Base-by-base conservation (phyloP, 2,113 vertebrate genomes). In the Paralichthys olivaceus region DNA sequence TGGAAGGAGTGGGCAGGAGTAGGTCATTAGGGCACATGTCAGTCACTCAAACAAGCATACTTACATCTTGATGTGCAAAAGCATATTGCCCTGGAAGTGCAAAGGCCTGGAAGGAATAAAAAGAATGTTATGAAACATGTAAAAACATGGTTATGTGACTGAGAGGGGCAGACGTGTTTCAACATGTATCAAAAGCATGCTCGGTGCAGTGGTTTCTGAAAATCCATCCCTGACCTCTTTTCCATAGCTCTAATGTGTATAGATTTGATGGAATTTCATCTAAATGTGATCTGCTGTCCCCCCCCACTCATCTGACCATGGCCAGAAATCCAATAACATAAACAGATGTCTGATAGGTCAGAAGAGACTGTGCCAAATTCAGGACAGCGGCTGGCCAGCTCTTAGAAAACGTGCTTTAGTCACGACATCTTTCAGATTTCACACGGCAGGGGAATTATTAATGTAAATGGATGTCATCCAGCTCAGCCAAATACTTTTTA, bases 51-150 rank as follows among this genome's bases (percentile, higher is more conserved):
- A 70, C 40, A 64, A 55, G 47, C 43, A 83, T 85, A 97, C 96
- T 97, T 96, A 97, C 96, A 91, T 98, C 96, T 94, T 96, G 96
- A 92, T 96, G 95, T 78, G 96, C 95, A 91, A 96, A 96, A 71
- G 96, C 95, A 75, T 97, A 98, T 91, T 96, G 96, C 69, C 96
- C 96, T 83, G 96, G 96, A 92, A 97, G 94, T 54, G 96, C 94
- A 93, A 97, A 98, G 0, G 96, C 95, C 96, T 98, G 91, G 1
- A 77, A 87, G 89, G 91, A 81, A 93, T 19, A 76, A 71, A 32
- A 77, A 89, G 91, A n/a, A 13, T 13, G 37, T 40, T 40, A 40
- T 40, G 81, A 93, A 17, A 75, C 69, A 32, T 75, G 22, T 69
- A 22, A 53, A 79, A 90, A 69, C 58, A 70, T 25, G 45, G 57